These are phyloP conservation scores for Conchocele bisecta DNA, from an alignment of 2,888 invertebrate species.

Conservation along the genomic window DNA sequence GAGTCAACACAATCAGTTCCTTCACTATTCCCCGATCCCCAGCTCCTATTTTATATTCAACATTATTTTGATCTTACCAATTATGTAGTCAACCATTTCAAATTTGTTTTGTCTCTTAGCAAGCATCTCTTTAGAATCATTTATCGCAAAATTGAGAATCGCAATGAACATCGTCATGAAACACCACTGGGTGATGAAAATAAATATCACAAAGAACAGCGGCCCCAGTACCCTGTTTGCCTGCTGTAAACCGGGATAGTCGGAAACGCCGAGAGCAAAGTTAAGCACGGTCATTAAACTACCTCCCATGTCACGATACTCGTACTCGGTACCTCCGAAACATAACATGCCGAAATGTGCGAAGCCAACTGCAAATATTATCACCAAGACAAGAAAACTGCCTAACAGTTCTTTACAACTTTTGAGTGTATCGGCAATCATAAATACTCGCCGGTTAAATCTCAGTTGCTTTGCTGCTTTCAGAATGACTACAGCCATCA, in stretches of 20 bases:
- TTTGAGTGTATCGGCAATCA: slow-evolving; percentile 56
- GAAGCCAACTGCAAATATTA: slow-evolving; percentile 59
- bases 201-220: slow-evolving; percentile 59
- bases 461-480: slow-evolving; percentile 65
- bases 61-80: slow-evolving; percentile 63
- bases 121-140: slow-evolving; percentile 40
- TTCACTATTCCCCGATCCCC: too few relatives aligned
- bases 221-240: slow-evolving; percentile 61
- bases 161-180: slow-evolving; percentile 64
- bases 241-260: slow-evolving; percentile 52
- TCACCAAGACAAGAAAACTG: slow-evolving; percentile 47
- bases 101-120: slow-evolving; percentile 54
- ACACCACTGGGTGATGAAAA: slow-evolving; percentile 53
- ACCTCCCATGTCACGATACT: slow-evolving; percentile 43
- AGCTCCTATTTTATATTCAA: too few relatives aligned
- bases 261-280: slow-evolving; percentile 62
- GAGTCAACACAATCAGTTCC: too few relatives aligned
- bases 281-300: slow-evolving; percentile 57
- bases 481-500: slow-evolving; percentile 61
- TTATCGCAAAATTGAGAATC: slow-evolving; percentile 61
- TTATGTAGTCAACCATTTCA: slow-evolving; percentile 59
- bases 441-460: slow-evolving; percentile 62
- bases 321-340: slow-evolving; percentile 55
- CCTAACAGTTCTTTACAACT: slow-evolving; percentile 36
- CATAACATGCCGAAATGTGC: slow-evolving; percentile 49